Base-by-base conservation (phyloP, 2,113 vertebrate species). In the Elanus axillaris region DNA sequence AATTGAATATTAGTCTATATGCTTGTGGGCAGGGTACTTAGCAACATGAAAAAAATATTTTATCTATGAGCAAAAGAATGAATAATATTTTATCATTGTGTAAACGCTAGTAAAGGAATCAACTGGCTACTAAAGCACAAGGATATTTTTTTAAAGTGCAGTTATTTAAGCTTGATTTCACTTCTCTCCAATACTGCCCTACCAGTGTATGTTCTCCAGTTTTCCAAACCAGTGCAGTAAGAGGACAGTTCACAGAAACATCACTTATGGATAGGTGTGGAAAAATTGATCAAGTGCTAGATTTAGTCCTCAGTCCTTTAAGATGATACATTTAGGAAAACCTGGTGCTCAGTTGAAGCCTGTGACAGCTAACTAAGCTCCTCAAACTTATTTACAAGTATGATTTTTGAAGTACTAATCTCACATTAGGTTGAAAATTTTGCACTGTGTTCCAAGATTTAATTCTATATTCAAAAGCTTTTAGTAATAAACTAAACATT, bases 401-500 rank as follows among this genome's bases (percentile, higher is more conserved):
- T 10, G 27, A 53, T 59, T 66, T 86, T 29, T 59, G 1, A 79
- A 76, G 53, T 15, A 43, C 13, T 73, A 56, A 63, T 64, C 77
- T 71, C 56, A 66, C 13, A 62, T 83, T 60, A 60, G 43, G 59
- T 16, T 42, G 50, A 81, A 74, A 91, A 88, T 53, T 69, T 77
- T 43, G 58, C 50, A 56, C 48, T 32, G 11, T 53, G 66, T 27
- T 94, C 64, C 22, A 66, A 73, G 47, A 89, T 56, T 74, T 93
- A 72, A 91, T 68, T 81, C 81, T 63, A 62, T 36, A 77, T 60
- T 77, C 71, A 63, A 88, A 86, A 59, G 29, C 76, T 82, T 91
- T 93, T 94, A 72, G 64, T 78, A 96, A 96, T 88, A 93, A 91
- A 86, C 76, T 91, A 75, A 94, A 86, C 80, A 94, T 87, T 88